These are phyloP conservation scores for Orthonevra nobilis DNA, from an alignment of 2,888 invertebrate species.

Conservation along the genomic window DNA sequence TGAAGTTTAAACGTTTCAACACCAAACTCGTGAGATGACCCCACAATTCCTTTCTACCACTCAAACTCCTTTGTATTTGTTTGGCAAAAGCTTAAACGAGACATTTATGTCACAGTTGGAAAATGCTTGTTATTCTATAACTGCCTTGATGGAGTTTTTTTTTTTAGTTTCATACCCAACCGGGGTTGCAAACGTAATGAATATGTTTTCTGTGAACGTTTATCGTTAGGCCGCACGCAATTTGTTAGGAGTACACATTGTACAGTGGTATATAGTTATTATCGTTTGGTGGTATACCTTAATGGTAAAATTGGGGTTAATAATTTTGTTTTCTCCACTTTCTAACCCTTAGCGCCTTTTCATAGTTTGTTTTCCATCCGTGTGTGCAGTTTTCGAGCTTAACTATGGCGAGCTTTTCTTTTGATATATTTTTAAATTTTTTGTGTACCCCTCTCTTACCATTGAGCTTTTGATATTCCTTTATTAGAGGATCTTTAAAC, in stretches of 20 bases:
- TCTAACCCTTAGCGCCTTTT: conserved; percentile 28
- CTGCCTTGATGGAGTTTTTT: conserved; percentile 13
- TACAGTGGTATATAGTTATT: conserved; percentile 43
- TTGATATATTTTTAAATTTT: background rate
- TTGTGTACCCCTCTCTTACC: too few species aligned
- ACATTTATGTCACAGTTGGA: conserved; percentile 16
- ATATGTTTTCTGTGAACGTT: conserved; percentile 40
- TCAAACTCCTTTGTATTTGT: too few species aligned
- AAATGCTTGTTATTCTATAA: conserved; percentile 15
- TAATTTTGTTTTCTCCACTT: conserved; percentile 21
- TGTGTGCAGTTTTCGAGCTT: conserved; percentile 19
- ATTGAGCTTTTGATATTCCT: too few species aligned
- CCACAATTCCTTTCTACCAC: too few species aligned
- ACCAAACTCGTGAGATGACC: conserved; percentile 29
- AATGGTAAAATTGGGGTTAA: conserved; percentile 30
- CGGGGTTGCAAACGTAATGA: conserved; percentile 36
- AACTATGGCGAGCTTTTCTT: conserved; percentile 44
- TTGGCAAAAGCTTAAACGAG: conserved; percentile 31
- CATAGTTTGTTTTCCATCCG: conserved; percentile 11
- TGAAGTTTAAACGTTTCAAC: conserved; percentile 26
- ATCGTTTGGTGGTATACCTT: conserved; percentile 22
- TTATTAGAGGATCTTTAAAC: too few species aligned
- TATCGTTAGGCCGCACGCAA: conserved; percentile 55
- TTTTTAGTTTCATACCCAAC: conserved; percentile 20
- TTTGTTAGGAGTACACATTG: conserved; percentile 15